Conservation (phyloP, 2,888 invertebrate genomes). For the Dicyrtomina minuta region DNA sequence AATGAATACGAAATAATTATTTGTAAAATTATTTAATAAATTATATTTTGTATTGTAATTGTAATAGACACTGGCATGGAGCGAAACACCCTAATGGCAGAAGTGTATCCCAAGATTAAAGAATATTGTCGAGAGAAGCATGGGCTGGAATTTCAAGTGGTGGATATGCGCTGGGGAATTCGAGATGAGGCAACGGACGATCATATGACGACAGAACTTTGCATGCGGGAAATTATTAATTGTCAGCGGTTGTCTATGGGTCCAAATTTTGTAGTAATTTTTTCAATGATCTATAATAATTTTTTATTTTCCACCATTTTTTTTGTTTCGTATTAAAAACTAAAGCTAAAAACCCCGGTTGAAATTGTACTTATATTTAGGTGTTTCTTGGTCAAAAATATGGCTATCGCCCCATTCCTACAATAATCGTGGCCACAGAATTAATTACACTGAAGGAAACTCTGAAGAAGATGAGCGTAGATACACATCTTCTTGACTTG, state of each 20-base stretch:
- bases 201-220: constrained; percentile 98
- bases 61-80: constrained; percentile 90
- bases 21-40: too few relatives aligned
- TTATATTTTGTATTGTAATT: neutral
- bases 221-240: constrained; percentile 97
- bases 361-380: too few relatives aligned
- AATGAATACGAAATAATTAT: too few relatives aligned
- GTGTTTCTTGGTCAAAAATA: constrained; percentile 97
- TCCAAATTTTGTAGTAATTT: constrained; percentile 86
- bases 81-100: constrained; percentile 94
- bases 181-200: constrained; percentile 98
- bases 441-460: constrained; percentile 84
- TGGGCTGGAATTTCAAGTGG: constrained; percentile 97
- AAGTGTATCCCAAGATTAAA: constrained; percentile 94
- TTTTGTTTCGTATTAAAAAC: neutral
- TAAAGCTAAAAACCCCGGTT: too few relatives aligned
- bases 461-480: constrained; percentile 76
- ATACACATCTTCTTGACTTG: constrained; percentile 78
- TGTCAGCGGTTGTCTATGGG: constrained; percentile 97
- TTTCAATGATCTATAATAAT: too few relatives aligned
- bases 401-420: constrained; percentile 95
- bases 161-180: constrained; percentile 98
- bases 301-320: too few relatives aligned
- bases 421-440: constrained; percentile 88
- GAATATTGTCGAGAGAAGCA: constrained; percentile 96